These are phyloP conservation scores for Sussaba pulchella DNA, from an alignment of 2,888 invertebrate species.

Conservation along the genomic window DNA sequence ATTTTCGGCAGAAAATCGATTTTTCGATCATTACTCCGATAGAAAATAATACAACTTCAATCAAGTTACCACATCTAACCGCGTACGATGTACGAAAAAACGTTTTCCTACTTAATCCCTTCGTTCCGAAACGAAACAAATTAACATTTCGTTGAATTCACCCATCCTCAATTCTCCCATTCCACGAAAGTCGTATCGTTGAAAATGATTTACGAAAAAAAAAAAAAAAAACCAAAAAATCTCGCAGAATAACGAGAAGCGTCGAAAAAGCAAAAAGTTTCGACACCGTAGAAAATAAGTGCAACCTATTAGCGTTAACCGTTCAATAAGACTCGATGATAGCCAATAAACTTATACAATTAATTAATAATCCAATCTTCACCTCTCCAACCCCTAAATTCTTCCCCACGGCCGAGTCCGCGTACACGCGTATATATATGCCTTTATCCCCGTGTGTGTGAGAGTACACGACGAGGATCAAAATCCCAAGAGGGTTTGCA, in stretches of 20 bases:
- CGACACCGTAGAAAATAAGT: not conserved
- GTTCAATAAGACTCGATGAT: slow-evolving; percentile 42
- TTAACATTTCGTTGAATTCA: not conserved
- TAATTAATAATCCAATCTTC: slow-evolving; percentile 40
- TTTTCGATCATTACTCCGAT: too few relatives aligned
- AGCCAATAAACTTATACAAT: slow-evolving; percentile 38
- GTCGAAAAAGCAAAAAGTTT: not conserved
- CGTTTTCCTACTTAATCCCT: too few relatives aligned
- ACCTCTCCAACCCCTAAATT: too few relatives aligned
- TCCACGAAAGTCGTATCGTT: too few relatives aligned
- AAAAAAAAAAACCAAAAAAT: not conserved
- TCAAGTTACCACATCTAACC: too few relatives aligned
- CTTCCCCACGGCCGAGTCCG: too few relatives aligned
- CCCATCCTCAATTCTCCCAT: not conserved
- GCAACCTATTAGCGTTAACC: not conserved
- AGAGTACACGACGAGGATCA: not conserved
- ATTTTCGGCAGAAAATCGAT: too few relatives aligned
- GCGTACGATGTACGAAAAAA: too few relatives aligned
- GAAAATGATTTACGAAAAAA: too few relatives aligned
- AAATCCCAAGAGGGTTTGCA: slow-evolving; percentile 10
- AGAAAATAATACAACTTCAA: too few relatives aligned
- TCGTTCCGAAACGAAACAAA: too few relatives aligned
- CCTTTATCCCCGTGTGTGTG: not conserved
- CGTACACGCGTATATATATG: not conserved
- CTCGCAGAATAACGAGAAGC: slow-evolving; percentile 26